Evolutionary conservation across 2,888 invertebrate genomes (phyloP), one percentile per base, ranked within the genome.

Genomic region (Chalcis sispes): DNA sequence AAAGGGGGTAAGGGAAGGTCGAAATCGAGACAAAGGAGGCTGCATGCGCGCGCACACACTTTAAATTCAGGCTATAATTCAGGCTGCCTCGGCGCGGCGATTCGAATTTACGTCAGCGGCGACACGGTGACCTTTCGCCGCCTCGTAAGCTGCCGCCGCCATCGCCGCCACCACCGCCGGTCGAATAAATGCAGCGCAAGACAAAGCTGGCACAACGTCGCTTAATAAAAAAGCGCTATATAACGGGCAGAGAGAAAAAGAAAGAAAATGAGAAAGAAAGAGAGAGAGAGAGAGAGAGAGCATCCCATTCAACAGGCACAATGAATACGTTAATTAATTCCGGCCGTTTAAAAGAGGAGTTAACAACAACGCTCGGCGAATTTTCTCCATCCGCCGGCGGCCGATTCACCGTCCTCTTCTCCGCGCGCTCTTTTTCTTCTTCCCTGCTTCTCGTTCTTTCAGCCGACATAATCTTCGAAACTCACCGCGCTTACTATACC

Each of bases 261-360:
- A 50, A 29, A n/a, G 36, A 61, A 27, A 40, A 15, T 1, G 23
- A 46, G 23, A 46, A n/a, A 66, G 13, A 27, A 29, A 66, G 50
- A 46, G 23, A 27, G 59, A 27, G 67, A 46, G 56, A 46, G 50
- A 56, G 23, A 36, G 40, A 5, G 10, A 42, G 67, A 18, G 4
- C 56, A 48, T 67, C 48, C 62, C 56, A 52, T 67, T 72, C 72
- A 69, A 69, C 75, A 74, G 74, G 75, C 75, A 75, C 77, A 73
- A 77, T 77, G 77, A 73, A 72, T 73, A 72, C 72, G 72, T 77
- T 77, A 77, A 77, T 77, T 75, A 70, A 77, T 75, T 77, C 71
- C 77, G 75, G 58, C 18, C 66, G 77, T 50, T 77, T 67, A 70
- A 73, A 69, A 70, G 70, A 73, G 59, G 69, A 64, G 69, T 54